Evolutionary conservation across 30 jellyfish, hydroid and myxozoan genomes (phyloP), one percentile per base, ranked within the genome.

Genomic region (Pelagia noctiluca): DNA sequence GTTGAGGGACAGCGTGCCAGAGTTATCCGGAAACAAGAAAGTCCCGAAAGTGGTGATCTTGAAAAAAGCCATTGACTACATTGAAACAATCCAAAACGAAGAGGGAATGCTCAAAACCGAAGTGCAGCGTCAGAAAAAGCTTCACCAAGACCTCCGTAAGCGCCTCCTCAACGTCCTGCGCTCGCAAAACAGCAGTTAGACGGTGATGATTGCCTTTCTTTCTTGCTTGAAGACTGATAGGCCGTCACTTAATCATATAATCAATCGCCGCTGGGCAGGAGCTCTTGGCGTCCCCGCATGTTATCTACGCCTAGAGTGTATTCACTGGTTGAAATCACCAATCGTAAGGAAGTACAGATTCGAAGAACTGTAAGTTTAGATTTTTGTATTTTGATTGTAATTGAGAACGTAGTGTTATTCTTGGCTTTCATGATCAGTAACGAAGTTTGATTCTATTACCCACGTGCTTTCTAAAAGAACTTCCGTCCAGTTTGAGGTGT

Each of bases 11-110:
- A 74, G 89, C 46, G 75, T 92, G 16, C 98, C 98, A 19, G 98
- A 92, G 30, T 49, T 92, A 0, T 23, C 83, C 31, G 79, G 86
- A 16, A 86, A 92, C 65, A 91, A 92, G 78, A 92, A 92, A 48
- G 92, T 95, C 32, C 97, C 98, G 35, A 92, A 92, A 50, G 91
- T 92, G n/a, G 96, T 80, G 35, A 92, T 92, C 21, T 78, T 92
- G 37, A 92, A 81, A 50, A 86, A 82, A 68, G 98, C 95, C 10
- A 75, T 85, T 25, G 67, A 70, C 37, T 75, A 38, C 35, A 74
- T 85, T 29, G 83, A 63, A 24, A 67, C 86, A 25, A 30, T 85
- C 12, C 74, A 75, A 74, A 80, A 34, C 37, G 86, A 74, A 22
- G 85, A 85, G 3, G n/a, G 38, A 10, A 35, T 74, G 2, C 47